Evolutionary conservation across 2,113 vertebrate species (phyloP).

Genomic region (Rhea pennata): DNA sequence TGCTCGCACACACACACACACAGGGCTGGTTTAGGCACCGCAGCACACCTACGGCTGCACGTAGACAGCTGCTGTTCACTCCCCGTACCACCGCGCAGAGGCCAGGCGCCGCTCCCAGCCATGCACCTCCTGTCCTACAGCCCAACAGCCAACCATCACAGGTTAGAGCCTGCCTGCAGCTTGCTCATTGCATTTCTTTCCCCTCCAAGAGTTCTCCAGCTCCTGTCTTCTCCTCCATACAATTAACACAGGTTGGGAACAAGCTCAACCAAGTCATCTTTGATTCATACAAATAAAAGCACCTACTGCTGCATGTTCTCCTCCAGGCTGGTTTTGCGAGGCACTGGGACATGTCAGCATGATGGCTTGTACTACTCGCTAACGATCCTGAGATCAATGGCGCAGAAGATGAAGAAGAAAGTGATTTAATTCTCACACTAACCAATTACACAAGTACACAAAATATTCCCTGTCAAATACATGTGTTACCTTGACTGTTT

Average conservation of each 20-base stretch:
- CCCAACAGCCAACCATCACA: too few species aligned
- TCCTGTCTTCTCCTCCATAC: fast-evolving
- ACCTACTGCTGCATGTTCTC: neutral
- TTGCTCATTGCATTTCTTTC: neutral
- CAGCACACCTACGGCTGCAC: too few species aligned
- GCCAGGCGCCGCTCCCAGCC: neutral
- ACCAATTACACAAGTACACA: neutral
- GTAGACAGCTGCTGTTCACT: neutral
- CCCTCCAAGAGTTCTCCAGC: neutral
- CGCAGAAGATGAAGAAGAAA: constrained; percentile 24
- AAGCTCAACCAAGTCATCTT: neutral
- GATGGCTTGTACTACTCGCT: neutral
- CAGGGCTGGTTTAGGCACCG: neutral
- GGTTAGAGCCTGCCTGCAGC: neutral
- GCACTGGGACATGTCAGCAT: neutral
- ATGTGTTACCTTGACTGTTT: neutral
- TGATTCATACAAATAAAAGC: fast-evolving
- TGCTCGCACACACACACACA: neutral
- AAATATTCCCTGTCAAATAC: constrained; percentile 13
- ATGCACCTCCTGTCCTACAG: neutral
- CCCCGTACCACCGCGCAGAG: neutral
- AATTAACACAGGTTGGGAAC: neutral
- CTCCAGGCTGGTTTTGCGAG: neutral
- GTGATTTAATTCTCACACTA: constrained; percentile 55
- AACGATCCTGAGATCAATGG: constrained; percentile 44